Evolutionary conservation across 2,797 vertebrate genomes (phyloP).

Genomic region (Sebastes melanostomus): DNA sequence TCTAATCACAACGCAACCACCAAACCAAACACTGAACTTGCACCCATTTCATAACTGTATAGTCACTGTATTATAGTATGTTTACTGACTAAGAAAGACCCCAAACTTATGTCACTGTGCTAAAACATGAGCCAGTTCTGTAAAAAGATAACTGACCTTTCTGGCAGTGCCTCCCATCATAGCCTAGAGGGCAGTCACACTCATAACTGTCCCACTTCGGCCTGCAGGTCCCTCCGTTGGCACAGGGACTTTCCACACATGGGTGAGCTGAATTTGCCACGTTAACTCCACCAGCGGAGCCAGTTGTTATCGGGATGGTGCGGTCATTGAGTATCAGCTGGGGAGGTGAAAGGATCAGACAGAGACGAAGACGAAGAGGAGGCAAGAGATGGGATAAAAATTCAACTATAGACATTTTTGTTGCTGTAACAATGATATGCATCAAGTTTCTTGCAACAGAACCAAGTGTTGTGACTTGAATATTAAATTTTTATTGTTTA

Average conservation of each 20-base stretch:
- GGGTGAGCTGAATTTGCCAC: slow-evolving; percentile 89
- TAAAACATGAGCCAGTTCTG: not conserved
- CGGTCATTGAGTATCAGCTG: slow-evolving; percentile 93
- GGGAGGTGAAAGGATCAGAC: not conserved
- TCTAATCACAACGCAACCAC: not conserved
- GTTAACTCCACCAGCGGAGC: slow-evolving; percentile 87
- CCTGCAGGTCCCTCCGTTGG: slow-evolving; percentile 90
- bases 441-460: not conserved
- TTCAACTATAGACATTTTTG: not conserved
- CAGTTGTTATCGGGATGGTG: slow-evolving; percentile 83
- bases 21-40: not conserved
- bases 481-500: not conserved
- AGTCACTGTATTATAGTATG: not conserved
- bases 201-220: slow-evolving; percentile 92
- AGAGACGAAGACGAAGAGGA: not conserved
- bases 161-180: slow-evolving; percentile 92
- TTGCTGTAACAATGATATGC: not conserved
- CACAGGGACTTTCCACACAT: slow-evolving; percentile 88
- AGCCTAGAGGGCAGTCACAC: slow-evolving; percentile 95
- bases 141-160: slow-evolving; percentile 85
- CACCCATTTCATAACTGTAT: not conserved
- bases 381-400: not conserved
- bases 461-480: not conserved
- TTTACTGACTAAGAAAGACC: not conserved
- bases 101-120: not conserved